These are phyloP conservation scores for Hystrix brachyura DNA, from an alignment of 2,113 vertebrate species.

Conservation along the genomic window DNA sequence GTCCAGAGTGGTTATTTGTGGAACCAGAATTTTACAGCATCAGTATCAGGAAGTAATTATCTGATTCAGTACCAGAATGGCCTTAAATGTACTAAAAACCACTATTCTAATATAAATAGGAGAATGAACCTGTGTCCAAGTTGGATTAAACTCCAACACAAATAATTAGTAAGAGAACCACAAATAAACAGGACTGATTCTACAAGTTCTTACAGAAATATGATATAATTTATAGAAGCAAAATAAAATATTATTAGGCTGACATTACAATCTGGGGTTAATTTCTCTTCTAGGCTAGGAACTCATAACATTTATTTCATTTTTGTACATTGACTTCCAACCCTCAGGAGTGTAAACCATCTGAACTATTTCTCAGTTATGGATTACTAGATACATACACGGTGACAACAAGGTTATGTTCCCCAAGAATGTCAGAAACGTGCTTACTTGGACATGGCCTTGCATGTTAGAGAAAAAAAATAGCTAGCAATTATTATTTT, in stretches of 20 bases:
- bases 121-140: neutral
- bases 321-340: slow-evolving; percentile 43
- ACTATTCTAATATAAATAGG: slow-evolving; percentile 18
- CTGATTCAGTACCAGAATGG: neutral
- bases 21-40: slow-evolving; percentile 49
- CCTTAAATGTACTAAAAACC: neutral
- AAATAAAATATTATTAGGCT: slow-evolving; percentile 52
- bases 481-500: neutral
- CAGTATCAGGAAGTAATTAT: slow-evolving; percentile 3
- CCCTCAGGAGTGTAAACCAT: neutral
- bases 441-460: neutral
- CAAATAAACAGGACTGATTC: neutral
- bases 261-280: slow-evolving; percentile 31
- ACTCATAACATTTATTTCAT: neutral
- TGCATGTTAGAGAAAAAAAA: slow-evolving; percentile 13
- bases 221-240: neutral
- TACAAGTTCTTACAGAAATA: neutral
- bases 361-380: slow-evolving; percentile 1
- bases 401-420: slow-evolving; percentile 8
- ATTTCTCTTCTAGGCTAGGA: slow-evolving; percentile 46
- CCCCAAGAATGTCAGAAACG: neutral
- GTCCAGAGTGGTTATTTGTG: neutral
- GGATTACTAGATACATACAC: slow-evolving; percentile 34
- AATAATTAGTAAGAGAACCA: slow-evolving; percentile 2
- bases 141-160: slow-evolving; percentile 49